Conservation (phyloP, 2,888 invertebrate species). For the Meganola albula region DNA sequence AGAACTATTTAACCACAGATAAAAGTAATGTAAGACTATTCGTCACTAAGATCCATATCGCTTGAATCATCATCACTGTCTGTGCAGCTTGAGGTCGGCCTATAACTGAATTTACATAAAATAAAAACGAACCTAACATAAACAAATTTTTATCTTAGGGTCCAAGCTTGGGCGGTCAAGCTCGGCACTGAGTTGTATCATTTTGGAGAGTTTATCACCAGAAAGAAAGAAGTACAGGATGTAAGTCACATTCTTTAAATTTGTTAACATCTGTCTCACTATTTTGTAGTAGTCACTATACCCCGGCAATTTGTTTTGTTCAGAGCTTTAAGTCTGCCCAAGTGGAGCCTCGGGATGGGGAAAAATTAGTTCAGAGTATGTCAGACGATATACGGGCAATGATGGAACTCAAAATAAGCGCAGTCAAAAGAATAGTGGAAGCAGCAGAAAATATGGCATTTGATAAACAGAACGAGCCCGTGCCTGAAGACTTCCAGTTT, state of each 20-base stretch:
- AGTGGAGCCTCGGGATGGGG: constrained; percentile 86
- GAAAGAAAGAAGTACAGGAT: constrained; percentile 86
- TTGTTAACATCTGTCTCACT: not conserved
- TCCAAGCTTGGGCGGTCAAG: constrained; percentile 89
- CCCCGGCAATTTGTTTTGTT: constrained; percentile 28
- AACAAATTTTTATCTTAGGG: constrained; percentile 63
- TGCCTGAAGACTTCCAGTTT: constrained; percentile 80
- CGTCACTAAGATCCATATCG: too few species aligned
- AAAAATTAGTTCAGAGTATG: constrained; percentile 87
- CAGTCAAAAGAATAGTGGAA: constrained; percentile 92
- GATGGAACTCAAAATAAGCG: constrained; percentile 92
- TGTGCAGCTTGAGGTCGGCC: too few species aligned
- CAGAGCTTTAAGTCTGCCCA: constrained; percentile 89
- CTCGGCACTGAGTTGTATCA: constrained; percentile 88
- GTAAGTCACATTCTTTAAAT: constrained; percentile 59
- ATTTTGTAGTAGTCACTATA: not conserved
- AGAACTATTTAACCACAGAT: too few species aligned
- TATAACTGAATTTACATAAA: too few species aligned
- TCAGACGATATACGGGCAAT: constrained; percentile 90
- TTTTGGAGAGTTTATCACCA: constrained; percentile 88
- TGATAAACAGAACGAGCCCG: constrained; percentile 69
- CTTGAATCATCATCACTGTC: too few species aligned
- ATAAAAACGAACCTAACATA: constrained; percentile 5
- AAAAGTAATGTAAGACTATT: too few species aligned
- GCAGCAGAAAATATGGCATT: constrained; percentile 90